A percentile compares a stretch with the other conserved stretches of the same genome.
phyloP scores from a whole-genome alignment of 2,113 vertebrate species.

The Dryoscopus gambensis region DNA sequence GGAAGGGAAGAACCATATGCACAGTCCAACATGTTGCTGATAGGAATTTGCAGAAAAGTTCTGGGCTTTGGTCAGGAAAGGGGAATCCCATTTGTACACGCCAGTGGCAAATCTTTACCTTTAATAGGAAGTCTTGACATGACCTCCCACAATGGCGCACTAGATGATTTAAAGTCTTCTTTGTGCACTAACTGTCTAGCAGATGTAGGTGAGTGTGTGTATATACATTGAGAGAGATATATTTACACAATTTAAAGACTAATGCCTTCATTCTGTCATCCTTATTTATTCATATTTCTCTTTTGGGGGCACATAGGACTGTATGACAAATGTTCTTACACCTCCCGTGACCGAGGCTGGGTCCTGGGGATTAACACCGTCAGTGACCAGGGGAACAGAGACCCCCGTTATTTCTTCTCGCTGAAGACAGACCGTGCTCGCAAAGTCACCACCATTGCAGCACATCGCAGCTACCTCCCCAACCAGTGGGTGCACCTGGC shows the following conservation, averaged over 20 bases:
- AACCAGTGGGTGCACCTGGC: slow-evolving; percentile 92
- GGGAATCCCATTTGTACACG: neutral
- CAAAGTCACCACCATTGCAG: slow-evolving; percentile 88
- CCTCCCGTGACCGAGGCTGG: slow-evolving; percentile 96
- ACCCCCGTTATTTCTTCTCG: slow-evolving; percentile 98
- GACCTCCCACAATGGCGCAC: neutral
- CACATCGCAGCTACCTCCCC: slow-evolving; percentile 86
- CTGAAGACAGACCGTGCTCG: slow-evolving; percentile 97
- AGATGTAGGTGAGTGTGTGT: slow-evolving; percentile 13
- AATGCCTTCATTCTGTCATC: slow-evolving; percentile 8
- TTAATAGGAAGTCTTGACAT: neutral
- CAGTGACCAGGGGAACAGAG: slow-evolving; percentile 90
- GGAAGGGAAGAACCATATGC: neutral
- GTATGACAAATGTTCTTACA: slow-evolving; percentile 98
- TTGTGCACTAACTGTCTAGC: neutral
- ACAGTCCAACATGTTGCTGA: neutral
- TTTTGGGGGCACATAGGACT: slow-evolving; percentile 81
- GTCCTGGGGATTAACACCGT: slow-evolving; percentile 92
- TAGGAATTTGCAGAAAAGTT: neutral
- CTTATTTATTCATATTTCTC: slow-evolving; percentile 72
- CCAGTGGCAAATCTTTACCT: neutral
- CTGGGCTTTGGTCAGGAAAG: neutral
- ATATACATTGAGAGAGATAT: neutral
- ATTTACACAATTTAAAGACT: neutral
- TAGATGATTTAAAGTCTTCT: neutral